A percentile compares a stretch with the other conserved stretches of the same genome.
Conservation (phyloP, 2,113 vertebrate genomes). For the Rafetus swinhoei region DNA sequence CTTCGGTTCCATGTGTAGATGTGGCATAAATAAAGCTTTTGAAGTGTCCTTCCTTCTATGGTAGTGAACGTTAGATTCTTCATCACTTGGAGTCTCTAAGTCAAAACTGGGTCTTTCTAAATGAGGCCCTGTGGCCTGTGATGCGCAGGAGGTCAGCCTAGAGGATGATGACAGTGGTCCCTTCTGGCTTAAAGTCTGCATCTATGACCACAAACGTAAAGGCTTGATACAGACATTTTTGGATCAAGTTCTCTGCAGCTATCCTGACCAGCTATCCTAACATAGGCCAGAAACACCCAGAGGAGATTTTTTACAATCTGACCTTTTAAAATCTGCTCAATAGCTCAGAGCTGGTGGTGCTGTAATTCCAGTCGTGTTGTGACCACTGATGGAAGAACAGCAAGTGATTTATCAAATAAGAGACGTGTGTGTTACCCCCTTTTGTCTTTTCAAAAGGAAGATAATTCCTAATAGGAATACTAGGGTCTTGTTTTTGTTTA, state of each 20-base stretch:
- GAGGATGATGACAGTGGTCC: not conserved
- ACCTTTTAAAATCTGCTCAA: not conserved
- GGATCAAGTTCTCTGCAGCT: not conserved
- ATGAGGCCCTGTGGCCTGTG: not conserved
- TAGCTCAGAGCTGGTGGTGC: not conserved
- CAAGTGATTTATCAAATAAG: not conserved
- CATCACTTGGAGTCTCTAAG: not conserved
- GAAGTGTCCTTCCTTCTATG: not conserved
- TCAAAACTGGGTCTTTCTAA: not conserved
- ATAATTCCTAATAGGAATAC: not conserved
- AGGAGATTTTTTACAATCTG: not conserved
- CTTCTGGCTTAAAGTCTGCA: not conserved
- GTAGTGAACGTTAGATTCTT: not conserved
- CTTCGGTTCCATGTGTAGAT: not conserved
- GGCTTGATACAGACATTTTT: not conserved
- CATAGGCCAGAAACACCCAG: accelerated
- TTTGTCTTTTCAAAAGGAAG: not conserved
- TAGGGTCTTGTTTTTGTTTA: not conserved
- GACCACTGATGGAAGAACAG: not conserved
- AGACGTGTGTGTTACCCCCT: not conserved
- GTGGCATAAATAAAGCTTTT: not conserved
- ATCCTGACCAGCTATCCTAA: no score
- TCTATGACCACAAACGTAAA: not conserved
- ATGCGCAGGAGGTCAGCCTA: not conserved
- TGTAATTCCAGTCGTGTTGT: not conserved